Conservation (phyloP, 1,140 invertebrate species). For the Drosophila varians region DNA sequence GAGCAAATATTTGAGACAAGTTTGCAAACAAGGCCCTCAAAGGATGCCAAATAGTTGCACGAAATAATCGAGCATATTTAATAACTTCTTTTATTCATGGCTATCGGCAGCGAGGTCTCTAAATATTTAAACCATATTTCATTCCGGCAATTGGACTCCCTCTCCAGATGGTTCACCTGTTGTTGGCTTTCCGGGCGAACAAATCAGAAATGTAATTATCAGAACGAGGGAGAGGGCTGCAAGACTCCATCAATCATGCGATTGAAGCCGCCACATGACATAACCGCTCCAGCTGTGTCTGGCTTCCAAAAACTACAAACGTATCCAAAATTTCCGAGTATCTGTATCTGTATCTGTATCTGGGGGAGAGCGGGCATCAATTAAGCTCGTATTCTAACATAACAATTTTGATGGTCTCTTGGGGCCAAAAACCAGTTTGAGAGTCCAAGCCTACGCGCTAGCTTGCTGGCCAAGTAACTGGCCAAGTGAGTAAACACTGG, state of each 20-base stretch:
- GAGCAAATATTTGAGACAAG: slow-evolving; percentile 10
- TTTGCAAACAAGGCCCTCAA: slow-evolving; percentile 2
- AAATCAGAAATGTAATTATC: slow-evolving; percentile 41
- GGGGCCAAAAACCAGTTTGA: slow-evolving; percentile 68
- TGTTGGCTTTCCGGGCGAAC: slow-evolving; percentile 32
- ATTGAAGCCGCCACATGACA: slow-evolving; percentile 65
- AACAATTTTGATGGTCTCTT: slow-evolving; percentile 68
- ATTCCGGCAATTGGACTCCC: slow-evolving; percentile 11
- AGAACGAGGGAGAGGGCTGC: slow-evolving; percentile 7
- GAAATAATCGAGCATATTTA: slow-evolving; percentile 15
- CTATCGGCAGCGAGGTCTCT: slow-evolving; percentile 6
- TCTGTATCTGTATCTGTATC: slow-evolving; percentile 26
- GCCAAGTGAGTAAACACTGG: slow-evolving; percentile 3
- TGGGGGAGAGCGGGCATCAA: slow-evolving; percentile 55
- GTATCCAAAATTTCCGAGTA: slow-evolving; percentile 1
- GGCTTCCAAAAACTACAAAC: slow-evolving; percentile 24
- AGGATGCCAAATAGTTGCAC: not conserved
- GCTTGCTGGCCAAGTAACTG: slow-evolving; percentile 29
- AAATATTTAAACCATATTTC: slow-evolving; percentile 41
- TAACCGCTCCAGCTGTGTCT: slow-evolving; percentile 67
- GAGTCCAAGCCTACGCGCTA: slow-evolving; percentile 25
- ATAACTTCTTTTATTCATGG: slow-evolving; percentile 7
- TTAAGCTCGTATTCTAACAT: slow-evolving; percentile 72
- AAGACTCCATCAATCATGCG: slow-evolving; percentile 54
- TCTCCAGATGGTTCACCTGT: slow-evolving; percentile 33